Conservation (phyloP, 2,797 vertebrate genomes). For the Acanthurus lineatus region DNA sequence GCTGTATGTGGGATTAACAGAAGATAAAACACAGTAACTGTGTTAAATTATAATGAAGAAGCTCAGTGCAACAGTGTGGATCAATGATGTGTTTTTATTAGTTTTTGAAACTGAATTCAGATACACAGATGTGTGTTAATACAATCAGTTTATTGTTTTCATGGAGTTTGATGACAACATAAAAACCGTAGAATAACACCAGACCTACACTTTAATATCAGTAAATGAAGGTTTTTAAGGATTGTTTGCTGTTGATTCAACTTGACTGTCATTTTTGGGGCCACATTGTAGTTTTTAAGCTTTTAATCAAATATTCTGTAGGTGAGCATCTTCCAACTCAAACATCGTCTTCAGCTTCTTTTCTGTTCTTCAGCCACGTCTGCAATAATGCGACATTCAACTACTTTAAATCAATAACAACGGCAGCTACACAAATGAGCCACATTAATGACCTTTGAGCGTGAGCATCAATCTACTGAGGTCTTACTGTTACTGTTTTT, state of each 20-base stretch:
- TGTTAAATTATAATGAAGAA: too few relatives aligned
- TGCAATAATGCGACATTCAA: not conserved
- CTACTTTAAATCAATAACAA: not conserved
- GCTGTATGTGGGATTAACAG: not conserved
- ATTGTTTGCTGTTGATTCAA: conserved; percentile 1
- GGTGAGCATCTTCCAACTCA: not conserved
- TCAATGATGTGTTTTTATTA: not conserved
- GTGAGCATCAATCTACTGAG: not conserved
- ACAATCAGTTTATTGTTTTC: not conserved
- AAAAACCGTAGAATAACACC: conserved; percentile 6
- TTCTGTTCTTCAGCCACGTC: not conserved
- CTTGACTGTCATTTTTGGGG: not conserved
- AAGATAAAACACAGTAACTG: too few relatives aligned
- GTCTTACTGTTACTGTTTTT: too few relatives aligned
- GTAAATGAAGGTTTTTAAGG: conserved; percentile 1
- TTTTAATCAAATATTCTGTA: conserved; percentile 2
- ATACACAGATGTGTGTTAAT: too few relatives aligned
- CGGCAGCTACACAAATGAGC: conserved; percentile 29
- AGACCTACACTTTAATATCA: conserved; percentile 10
- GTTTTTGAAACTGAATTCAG: not conserved
- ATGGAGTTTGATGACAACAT: conserved; percentile 13
- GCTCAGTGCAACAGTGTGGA: not conserved
- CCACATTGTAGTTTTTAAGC: not conserved
- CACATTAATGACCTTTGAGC: not conserved
- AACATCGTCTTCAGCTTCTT: not conserved